Evolutionary conservation across 2,797 vertebrate genomes (phyloP).

Genomic region (Poecilia velifera): DNA sequence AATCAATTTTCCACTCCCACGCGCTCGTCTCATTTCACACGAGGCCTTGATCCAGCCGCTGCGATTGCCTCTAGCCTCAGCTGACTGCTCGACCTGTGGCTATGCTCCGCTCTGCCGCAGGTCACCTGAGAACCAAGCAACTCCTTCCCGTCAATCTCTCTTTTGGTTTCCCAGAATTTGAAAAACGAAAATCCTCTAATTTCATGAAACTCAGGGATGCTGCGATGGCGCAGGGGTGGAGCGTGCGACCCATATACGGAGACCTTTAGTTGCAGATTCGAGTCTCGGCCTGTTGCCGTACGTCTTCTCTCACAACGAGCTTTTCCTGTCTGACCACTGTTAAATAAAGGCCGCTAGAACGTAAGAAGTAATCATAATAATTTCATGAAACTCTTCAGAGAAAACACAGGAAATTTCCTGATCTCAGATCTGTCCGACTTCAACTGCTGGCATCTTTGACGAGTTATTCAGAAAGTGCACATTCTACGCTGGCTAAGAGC

Average conservation of each 20-base stretch:
- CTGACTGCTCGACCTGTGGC: conserved; percentile 62
- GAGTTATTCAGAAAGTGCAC: conserved; percentile 78
- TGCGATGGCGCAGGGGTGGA: too few species aligned
- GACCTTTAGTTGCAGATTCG: too few species aligned
- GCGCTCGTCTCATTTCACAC: conserved; percentile 61
- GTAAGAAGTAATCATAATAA: not conserved
- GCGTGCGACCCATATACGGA: too few species aligned
- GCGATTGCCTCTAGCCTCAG: conserved; percentile 58
- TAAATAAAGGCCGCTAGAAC: too few species aligned
- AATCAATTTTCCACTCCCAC: conserved; percentile 77
- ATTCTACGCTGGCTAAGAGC: conserved; percentile 77
- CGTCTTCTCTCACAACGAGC: too few species aligned
- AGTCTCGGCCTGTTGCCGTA: too few species aligned
- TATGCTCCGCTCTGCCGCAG: conserved; percentile 49
- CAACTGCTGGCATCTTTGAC: conserved; percentile 78
- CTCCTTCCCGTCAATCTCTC: conserved; percentile 64
- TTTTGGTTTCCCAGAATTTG: conserved; percentile 62
- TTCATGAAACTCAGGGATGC: not conserved
- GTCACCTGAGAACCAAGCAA: conserved; percentile 75
- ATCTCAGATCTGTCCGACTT: conserved; percentile 50
- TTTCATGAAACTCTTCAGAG: not conserved
- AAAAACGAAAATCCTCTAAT: conserved; percentile 5
- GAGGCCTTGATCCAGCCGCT: conserved; percentile 61
- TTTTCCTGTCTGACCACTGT: too few species aligned
- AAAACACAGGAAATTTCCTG: conserved; percentile 35